phyloP scores from a whole-genome alignment of 2,888 invertebrate genomes.

The Parelbella ahira region DNA sequence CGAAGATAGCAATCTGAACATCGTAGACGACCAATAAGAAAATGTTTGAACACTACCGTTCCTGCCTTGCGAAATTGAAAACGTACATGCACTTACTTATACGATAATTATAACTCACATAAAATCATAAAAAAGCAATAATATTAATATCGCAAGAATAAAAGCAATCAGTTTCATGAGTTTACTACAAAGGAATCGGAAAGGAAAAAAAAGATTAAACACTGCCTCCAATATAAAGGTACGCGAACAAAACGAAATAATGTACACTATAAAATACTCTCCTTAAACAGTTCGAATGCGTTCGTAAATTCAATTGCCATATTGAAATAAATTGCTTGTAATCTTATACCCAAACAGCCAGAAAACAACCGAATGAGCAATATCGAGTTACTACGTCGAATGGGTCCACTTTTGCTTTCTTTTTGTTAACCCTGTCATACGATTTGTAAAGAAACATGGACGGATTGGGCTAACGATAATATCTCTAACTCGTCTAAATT shows the following conservation, averaged over 20 bases:
- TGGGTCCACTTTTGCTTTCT: constrained; percentile 54
- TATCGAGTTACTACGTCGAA: constrained; percentile 71
- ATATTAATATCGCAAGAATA: too few species aligned
- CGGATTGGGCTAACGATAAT: constrained; percentile 39
- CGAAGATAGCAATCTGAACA: constrained; percentile 25
- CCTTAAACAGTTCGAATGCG: constrained; percentile 52
- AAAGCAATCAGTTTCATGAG: too few species aligned
- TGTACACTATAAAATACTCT: constrained; percentile 51
- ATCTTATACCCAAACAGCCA: constrained; percentile 78
- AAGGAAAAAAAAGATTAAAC: constrained; percentile 31
- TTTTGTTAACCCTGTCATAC: constrained; percentile 51
- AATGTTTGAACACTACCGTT: constrained; percentile 1
- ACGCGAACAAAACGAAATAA: constrained; percentile 50
- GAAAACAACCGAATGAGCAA: constrained; percentile 76
- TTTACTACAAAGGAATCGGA: background rate
- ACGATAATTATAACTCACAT: too few species aligned
- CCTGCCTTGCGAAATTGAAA: too few species aligned
- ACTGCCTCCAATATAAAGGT: constrained; percentile 33
- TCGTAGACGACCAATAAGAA: constrained; percentile 14
- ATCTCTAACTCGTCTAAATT: constrained; percentile 30
- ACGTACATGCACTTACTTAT: too few species aligned
- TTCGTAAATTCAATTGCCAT: constrained; percentile 73
- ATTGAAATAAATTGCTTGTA: constrained; percentile 78
- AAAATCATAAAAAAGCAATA: too few species aligned
- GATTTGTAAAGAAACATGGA: constrained; percentile 50